A percentile compares a stretch with the other conserved stretches of the same genome.
Evolutionary conservation across 2,888 invertebrate species (phyloP).

Genomic region (Caenorhabditis wallacei): DNA sequence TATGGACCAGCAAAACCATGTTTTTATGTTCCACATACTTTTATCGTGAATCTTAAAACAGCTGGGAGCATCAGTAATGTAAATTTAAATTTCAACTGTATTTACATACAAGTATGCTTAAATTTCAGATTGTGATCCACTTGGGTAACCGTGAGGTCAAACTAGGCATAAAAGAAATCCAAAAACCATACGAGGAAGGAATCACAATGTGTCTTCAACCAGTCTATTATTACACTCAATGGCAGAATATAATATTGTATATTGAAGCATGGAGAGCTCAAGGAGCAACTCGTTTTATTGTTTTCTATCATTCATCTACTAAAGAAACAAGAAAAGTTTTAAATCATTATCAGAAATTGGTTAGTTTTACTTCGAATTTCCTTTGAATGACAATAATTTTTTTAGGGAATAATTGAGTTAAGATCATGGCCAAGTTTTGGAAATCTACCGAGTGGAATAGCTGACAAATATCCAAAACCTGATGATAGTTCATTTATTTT

Average conservation of each 20-base stretch:
- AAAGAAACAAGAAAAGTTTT: slow-evolving; percentile 61
- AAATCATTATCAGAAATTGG: slow-evolving; percentile 57
- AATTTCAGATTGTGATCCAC: slow-evolving; percentile 23
- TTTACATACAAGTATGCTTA: too few species aligned
- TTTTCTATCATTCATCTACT: slow-evolving; percentile 71
- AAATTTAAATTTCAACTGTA: too few species aligned
- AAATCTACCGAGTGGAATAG: slow-evolving; percentile 21
- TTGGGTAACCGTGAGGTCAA: slow-evolving; percentile 36
- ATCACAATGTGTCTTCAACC: slow-evolving; percentile 48
- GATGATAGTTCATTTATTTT: slow-evolving; percentile 66
- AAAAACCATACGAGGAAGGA: slow-evolving; percentile 36
- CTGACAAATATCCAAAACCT: slow-evolving; percentile 19
- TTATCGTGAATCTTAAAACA: not conserved
- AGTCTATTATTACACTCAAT: slow-evolving; percentile 55
- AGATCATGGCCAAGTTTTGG: slow-evolving; percentile 55
- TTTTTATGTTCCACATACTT: slow-evolving; percentile 40
- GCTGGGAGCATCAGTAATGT: slow-evolving; percentile 32
- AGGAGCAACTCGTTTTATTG: slow-evolving; percentile 67
- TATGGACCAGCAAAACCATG: slow-evolving; percentile 41
- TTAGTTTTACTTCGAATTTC: not conserved
- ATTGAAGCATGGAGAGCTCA: slow-evolving; percentile 68
- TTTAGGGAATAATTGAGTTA: slow-evolving; percentile 45
- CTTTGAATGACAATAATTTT: not conserved
- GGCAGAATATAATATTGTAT: slow-evolving; percentile 53
- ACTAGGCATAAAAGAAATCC: slow-evolving; percentile 24